Base-by-base conservation (phyloP, 2,113 vertebrate genomes). In the Hyperoodon ampullatus region DNA sequence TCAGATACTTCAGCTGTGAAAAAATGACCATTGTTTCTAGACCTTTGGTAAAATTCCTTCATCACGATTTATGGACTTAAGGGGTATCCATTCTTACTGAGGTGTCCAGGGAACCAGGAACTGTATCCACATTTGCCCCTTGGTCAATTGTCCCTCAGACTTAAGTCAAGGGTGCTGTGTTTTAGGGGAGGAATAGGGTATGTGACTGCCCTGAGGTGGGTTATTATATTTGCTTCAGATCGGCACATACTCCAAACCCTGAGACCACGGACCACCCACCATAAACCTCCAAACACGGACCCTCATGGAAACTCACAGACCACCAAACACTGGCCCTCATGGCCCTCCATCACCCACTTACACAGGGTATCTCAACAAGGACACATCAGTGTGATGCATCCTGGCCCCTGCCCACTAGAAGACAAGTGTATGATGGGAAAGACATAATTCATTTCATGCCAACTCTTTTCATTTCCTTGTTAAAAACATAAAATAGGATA, bases 301-400 rank as follows among this genome's bases (percentile, higher is more conserved):
- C 24, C 6, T 30, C 12, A 15, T 0, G 78, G 35, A 42, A 63
- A 35, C 44, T 23, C 39, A 81, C 2, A 75, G 63, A 68, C 30
- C n/a, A 21, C 63, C 35, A 30, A 13, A 5, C 33, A 5, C 61
- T 7, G 87, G 33, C 8, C 39, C 19, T 15, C 18, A 2, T 4
- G 24, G 19, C 28, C 44, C 63, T 35, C 35, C 0, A 2, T 23
- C 50, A 19, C 63, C 28, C 39, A 11, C 44, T 16, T n/a, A 24
- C 15, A 30, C 4, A 19, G 58, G 19, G 44, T 15, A 3, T 44
- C 42, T 77, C 71, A n/a, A 75, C 23, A 30, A 24, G 28, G n/a
- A 71, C 30, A 24, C 15, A 2, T 24, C 47, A 0, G 1, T 11
- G 21, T 4, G 0, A 2, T 0, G 39, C 14, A n/a, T 71, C 47